Evolutionary conservation across 1,140 invertebrate species (phyloP), one percentile per base, ranked within the genome.

Genomic region (Zophobas atratus): DNA sequence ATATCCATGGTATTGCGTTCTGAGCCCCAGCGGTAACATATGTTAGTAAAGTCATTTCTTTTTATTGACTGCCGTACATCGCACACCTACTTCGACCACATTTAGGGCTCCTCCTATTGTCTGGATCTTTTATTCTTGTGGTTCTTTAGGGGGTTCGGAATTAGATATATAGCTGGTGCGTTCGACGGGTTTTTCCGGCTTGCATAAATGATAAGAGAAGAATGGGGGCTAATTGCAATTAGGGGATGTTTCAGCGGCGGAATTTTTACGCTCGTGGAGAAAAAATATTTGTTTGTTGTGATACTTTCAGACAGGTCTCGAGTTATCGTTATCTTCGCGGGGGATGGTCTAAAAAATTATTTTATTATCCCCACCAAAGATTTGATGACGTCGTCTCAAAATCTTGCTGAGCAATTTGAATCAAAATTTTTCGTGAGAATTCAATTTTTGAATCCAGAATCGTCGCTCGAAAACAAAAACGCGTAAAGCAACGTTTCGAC

Each of bases 61-160:
- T 81, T 81, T 81, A 81, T 81, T 81, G 80, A 79, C 80, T 79
- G 76, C 78, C 73, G 78, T 81, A 81, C 43, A 79, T 78, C 72
- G 72, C 63, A 71, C 74, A 76, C 77, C 76, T 77, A 77, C 77
- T 74, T 78, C 56, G 60, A 36, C 60, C 39, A 67, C 60, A 67
- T 67, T 67, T 67, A 67, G 60, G 39, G 39, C 39, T 67, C 20
- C 60, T 41, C 60, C 60, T 67, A 67, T 67, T 67, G 60, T 67
- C 60, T 67, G 60, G 60, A 67, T 67, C 60, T 67, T 67, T 67
- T 67, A 67, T 67, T 67, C 60, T 41, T 67, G 60, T 67, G 60
- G 60, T 67, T 43, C 60, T 67, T 67, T 34, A 36, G 60, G 60
- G 60, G 60, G 60, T 67, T 67, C 38, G 39, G 39, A 67, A 67